phyloP scores from a whole-genome alignment of 2,113 vertebrate species.

The Halichoeres trimaculatus region DNA sequence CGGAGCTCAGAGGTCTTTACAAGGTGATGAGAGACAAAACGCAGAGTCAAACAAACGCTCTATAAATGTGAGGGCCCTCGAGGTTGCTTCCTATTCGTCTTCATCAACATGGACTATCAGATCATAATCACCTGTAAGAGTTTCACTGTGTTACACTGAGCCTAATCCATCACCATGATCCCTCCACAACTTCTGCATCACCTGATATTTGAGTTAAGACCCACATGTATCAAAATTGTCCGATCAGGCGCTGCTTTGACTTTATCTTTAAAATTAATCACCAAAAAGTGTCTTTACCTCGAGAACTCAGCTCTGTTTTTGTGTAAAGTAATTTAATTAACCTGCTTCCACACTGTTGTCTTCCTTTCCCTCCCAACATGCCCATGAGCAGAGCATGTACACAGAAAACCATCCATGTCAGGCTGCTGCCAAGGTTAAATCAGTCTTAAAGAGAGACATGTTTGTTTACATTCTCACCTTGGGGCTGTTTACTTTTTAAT shows the following conservation, averaged over 20 bases:
- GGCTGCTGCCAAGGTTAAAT: background rate
- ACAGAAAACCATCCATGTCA: too few species aligned
- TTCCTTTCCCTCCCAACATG: background rate
- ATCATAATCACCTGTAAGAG: too few species aligned
- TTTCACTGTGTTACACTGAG: too few species aligned
- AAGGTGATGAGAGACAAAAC: constrained; percentile 2
- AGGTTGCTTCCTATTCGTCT: constrained; percentile 10
- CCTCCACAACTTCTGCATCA: too few species aligned
- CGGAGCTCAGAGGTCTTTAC: background rate
- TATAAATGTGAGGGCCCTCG: background rate
- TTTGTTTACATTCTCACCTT: background rate
- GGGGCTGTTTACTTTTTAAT: background rate
- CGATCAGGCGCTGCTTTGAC: too few species aligned
- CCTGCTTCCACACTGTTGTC: background rate
- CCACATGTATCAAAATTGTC: too few species aligned
- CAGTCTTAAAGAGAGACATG: background rate
- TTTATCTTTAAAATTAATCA: too few species aligned
- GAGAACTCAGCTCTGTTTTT: too few species aligned
- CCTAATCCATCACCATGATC: too few species aligned
- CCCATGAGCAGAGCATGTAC: background rate
- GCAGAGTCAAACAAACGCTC: constrained; percentile 13
- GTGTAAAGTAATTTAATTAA: background rate
- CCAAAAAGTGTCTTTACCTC: too few species aligned
- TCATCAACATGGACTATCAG: too few species aligned
- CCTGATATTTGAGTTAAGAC: too few species aligned